Percentiles rank a stretch among this genome's conserved stretches.
Evolutionary conservation across 2,888 invertebrate genomes (phyloP).

Genomic region (Odontocolon sp.): DNA sequence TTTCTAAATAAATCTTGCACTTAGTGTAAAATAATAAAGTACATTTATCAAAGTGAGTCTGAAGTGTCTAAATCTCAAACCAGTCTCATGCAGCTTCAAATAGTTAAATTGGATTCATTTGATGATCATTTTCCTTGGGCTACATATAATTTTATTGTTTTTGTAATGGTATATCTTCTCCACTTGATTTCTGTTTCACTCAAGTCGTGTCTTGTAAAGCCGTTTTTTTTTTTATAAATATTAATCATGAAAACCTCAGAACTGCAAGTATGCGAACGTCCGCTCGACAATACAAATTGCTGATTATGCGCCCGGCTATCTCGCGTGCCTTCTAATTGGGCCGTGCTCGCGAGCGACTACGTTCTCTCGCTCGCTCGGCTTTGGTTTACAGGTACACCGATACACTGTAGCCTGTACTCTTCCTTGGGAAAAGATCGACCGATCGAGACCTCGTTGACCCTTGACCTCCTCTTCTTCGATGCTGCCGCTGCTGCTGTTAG

Average conservation of each 20-base stretch:
- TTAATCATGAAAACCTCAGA: neutral
- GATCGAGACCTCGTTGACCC: conserved; percentile 76
- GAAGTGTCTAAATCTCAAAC: too few relatives aligned
- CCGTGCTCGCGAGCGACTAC: conserved; percentile 59
- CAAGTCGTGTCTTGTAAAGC: neutral
- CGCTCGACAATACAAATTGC: conserved; percentile 75
- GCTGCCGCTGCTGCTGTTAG: conserved; percentile 40
- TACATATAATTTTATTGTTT: too few relatives aligned
- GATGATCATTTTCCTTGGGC: too few relatives aligned
- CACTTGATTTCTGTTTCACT: too few relatives aligned
- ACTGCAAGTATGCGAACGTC: conserved; percentile 26
- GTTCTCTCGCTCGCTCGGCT: conserved; percentile 27
- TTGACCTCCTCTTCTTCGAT: conserved; percentile 48
- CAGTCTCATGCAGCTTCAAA: too few relatives aligned
- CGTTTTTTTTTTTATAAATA: neutral
- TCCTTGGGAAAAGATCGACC: conserved; percentile 75
- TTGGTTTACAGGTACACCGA: conserved; percentile 30
- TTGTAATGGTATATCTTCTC: too few relatives aligned
- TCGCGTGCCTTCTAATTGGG: conserved; percentile 75
- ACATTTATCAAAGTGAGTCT: too few relatives aligned
- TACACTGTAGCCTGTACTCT: conserved; percentile 20
- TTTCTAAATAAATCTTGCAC: too few relatives aligned
- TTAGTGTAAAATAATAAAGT: too few relatives aligned
- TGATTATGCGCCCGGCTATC: conserved; percentile 74
- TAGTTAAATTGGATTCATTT: neutral